phyloP scores from a whole-genome alignment of 2,113 vertebrate genomes.

The Orientallactaga bullata region DNA sequence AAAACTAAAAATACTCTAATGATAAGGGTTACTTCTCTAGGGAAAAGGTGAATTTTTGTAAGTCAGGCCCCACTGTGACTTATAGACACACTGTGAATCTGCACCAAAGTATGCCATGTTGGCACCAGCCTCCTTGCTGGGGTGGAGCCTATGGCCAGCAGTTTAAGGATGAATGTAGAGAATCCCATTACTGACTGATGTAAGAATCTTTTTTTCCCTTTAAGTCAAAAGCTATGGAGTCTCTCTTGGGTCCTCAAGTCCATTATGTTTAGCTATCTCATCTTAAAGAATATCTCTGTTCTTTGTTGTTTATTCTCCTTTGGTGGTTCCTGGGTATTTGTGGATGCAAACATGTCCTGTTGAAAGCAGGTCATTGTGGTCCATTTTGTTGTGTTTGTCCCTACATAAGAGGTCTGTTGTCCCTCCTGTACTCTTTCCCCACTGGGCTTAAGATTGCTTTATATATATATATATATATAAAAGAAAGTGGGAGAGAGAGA shows the following conservation, averaged over 20 bases:
- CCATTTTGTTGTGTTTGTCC: background rate
- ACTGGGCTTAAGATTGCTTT: constrained; percentile 7
- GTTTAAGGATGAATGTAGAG: constrained; percentile 12
- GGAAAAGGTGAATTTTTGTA: background rate
- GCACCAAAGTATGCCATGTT: background rate
- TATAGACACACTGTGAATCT: background rate
- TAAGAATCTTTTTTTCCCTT: constrained; percentile 19
- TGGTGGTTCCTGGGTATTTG: constrained; percentile 27
- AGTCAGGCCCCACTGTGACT: accelerated
- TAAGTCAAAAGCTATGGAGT: background rate
- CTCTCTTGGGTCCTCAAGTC: background rate
- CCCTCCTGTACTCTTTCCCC: background rate
- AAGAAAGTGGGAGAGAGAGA: too few relatives aligned
- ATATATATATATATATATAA: too few relatives aligned
- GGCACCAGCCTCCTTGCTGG: accelerated
- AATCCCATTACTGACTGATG: background rate
- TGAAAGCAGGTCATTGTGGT: background rate
- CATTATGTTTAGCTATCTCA: constrained; percentile 52
- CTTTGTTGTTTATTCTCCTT: constrained; percentile 11
- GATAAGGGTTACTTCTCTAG: background rate
- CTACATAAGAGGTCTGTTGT: constrained; percentile 25
- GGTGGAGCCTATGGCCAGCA: background rate
- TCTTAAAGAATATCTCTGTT: constrained; percentile 16
- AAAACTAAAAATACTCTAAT: constrained; percentile 25
- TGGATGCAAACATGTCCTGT: background rate